phyloP scores from a whole-genome alignment of 2,113 vertebrate genomes.

The Ceuthmochares aereus region DNA sequence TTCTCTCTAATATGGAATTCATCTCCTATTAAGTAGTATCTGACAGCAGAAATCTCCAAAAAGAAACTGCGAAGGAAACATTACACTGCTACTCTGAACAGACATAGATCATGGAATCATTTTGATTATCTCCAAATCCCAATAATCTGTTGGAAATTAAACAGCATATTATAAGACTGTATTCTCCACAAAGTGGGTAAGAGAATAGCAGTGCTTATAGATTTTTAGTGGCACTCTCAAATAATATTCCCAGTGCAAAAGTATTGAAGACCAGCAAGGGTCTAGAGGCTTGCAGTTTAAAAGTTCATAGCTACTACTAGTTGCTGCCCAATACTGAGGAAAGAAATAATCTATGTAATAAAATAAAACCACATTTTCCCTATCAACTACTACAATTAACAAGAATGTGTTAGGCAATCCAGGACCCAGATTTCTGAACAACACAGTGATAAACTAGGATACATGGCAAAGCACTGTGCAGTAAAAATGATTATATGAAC shows the following conservation, averaged over 20 bases:
- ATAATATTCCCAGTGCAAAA: not conserved
- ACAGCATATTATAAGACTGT: not conserved
- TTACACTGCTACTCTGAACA: not conserved
- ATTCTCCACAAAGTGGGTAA: not conserved
- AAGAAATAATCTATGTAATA: not conserved
- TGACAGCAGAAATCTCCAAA: not conserved
- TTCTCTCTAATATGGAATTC: not conserved
- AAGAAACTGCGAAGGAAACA: not conserved
- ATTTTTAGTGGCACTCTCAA: not conserved
- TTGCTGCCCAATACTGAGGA: not conserved
- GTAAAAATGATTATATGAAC: not conserved
- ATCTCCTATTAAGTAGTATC: not conserved
- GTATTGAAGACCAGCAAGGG: not conserved
- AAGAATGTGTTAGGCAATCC: not conserved
- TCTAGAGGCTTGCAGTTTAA: not conserved
- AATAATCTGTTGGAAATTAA: constrained; percentile 21
- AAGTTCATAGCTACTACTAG: not conserved
- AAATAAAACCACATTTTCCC: not conserved
- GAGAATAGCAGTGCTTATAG: not conserved
- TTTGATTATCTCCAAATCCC: not conserved
- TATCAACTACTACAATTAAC: not conserved
- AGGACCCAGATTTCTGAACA: not conserved
- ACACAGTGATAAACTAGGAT: not conserved
- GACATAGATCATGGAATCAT: not conserved
- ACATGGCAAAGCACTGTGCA: not conserved